phyloP scores from a whole-genome alignment of 1,140 invertebrate genomes.

The Hyles vespertilio region DNA sequence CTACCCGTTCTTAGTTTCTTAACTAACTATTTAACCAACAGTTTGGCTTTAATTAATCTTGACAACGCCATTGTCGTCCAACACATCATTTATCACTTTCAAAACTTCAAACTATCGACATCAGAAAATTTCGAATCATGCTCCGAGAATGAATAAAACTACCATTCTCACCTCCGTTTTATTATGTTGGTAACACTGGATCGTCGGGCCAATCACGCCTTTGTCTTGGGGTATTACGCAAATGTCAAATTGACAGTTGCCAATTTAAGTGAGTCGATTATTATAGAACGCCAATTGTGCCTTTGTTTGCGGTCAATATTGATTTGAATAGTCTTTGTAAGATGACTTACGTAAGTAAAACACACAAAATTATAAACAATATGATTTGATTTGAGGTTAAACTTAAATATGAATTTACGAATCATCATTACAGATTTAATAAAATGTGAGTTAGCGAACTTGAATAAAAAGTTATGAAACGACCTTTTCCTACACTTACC shows the following conservation, averaged over 20 bases:
- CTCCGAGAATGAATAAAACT: constrained; percentile 17
- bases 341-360: no score
- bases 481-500: no score
- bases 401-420: no score
- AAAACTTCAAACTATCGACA: constrained; percentile 29
- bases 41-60: constrained; percentile 66
- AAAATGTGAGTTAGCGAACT: no score
- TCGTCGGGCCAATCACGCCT: constrained; percentile 12
- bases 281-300: constrained; percentile 1
- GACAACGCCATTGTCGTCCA: constrained; percentile 53
- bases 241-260: neutral
- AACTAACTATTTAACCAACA: constrained; percentile 67
- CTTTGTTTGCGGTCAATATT: neutral
- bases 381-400: no score
- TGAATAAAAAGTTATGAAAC: no score
- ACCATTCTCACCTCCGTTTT: constrained; percentile 26
- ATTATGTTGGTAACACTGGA: constrained; percentile 26
- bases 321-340: no score
- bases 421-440: no score
- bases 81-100: constrained; percentile 62
- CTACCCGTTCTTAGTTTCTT: constrained; percentile 47
- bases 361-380: no score
- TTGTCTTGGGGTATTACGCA: constrained; percentile 19
- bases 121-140: constrained; percentile 37
- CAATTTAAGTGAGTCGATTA: constrained; percentile 8